phyloP scores from a whole-genome alignment of 2,797 vertebrate species.

The Sebastes cheni region DNA sequence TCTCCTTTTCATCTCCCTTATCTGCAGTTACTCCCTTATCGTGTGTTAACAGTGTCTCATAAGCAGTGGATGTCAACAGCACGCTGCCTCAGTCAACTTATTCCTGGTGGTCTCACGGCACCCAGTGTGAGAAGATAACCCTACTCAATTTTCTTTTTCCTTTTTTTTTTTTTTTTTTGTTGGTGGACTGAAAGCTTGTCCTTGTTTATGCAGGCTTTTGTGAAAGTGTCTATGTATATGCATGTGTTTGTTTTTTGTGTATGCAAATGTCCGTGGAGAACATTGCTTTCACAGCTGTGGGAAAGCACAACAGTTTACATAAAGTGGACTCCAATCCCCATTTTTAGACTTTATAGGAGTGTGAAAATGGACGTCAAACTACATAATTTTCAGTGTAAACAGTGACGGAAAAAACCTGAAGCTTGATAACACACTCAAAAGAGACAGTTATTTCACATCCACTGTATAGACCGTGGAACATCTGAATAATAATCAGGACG shows the following conservation, averaged over 20 bases:
- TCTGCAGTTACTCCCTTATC: conserved; percentile 72
- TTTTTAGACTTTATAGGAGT: neutral
- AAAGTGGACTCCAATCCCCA: neutral
- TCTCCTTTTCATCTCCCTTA: conserved; percentile 71
- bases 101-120: conserved; percentile 44
- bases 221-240: neutral
- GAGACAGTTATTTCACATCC: neutral
- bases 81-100: conserved; percentile 56
- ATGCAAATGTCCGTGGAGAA: neutral
- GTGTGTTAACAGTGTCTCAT: conserved; percentile 73
- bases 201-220: conserved; percentile 17
- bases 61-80: conserved; percentile 71
- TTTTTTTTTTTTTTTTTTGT: neutral
- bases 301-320: neutral
- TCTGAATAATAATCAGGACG: neutral
- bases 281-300: neutral
- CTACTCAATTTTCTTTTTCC: conserved; percentile 24
- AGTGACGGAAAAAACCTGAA: neutral
- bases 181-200: neutral
- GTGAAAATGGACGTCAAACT: neutral
- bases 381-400: neutral
- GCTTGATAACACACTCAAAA: neutral
- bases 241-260: conserved; percentile 5
- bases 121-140: conserved; percentile 34
- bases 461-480: neutral